Conservation (phyloP, 1,140 invertebrate species). For the Atopsyche davidsoni region DNA sequence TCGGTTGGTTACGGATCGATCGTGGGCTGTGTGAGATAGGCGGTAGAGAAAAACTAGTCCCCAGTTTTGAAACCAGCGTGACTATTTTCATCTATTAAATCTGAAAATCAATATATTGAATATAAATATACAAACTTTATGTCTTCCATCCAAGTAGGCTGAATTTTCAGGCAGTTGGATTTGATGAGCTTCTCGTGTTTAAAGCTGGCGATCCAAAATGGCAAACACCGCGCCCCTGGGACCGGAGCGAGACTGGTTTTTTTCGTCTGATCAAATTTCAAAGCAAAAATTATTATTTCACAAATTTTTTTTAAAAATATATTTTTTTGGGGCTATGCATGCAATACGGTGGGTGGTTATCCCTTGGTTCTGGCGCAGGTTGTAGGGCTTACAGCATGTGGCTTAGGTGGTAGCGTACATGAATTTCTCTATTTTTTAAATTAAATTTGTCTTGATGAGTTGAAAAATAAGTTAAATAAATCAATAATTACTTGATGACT, state of each 20-base stretch:
- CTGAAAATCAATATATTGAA: not conserved
- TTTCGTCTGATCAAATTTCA: no score
- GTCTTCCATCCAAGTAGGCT: conserved; percentile 64
- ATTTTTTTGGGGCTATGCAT: not conserved
- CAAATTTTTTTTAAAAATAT: not conserved
- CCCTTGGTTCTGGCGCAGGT: not conserved
- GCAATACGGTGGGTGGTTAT: not conserved
- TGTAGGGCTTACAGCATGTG: not conserved
- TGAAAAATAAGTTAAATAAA: no score
- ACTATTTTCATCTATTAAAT: not conserved
- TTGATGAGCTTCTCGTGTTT: conserved; percentile 44
- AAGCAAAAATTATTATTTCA: no score
- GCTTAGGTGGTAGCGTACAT: not conserved
- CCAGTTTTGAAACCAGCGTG: not conserved
- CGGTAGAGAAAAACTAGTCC: not conserved
- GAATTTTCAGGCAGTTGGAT: conserved; percentile 54
- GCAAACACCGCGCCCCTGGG: conserved; percentile 42
- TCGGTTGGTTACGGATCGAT: not conserved
- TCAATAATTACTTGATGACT: no score
- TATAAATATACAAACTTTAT: conserved; percentile 44
- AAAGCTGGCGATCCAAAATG: conserved; percentile 51
- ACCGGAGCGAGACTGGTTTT: no score
- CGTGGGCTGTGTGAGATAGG: not conserved
- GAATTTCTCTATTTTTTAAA: no score
- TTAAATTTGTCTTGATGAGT: no score